Evolutionary conservation across 2,113 vertebrate genomes (phyloP).

Genomic region (Rhinopithecus roxellana): DNA sequence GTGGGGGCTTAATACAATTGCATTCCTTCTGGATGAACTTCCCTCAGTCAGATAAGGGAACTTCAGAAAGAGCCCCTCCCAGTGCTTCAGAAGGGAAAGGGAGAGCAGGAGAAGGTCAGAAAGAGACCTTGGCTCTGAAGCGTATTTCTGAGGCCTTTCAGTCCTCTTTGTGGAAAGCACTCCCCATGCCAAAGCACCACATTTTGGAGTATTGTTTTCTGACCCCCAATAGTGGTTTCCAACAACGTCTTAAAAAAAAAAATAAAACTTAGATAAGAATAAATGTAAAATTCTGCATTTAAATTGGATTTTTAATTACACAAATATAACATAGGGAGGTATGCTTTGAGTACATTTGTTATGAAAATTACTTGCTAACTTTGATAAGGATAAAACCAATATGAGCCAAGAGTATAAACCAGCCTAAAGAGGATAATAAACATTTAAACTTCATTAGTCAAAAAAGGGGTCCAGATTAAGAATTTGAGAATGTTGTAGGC

Average conservation of each 20-base stretch:
- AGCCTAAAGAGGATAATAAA: background rate
- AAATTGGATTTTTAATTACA: background rate
- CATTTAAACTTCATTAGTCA: background rate
- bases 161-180: background rate
- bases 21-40: background rate
- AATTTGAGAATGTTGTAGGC: background rate
- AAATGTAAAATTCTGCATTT: slow-evolving; percentile 1
- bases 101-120: background rate
- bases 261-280: background rate
- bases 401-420: background rate
- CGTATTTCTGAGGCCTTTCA: background rate
- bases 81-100: background rate
- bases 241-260: background rate
- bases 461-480: background rate
- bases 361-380: slow-evolving; percentile 29
- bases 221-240: background rate
- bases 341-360: background rate
- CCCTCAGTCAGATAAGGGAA: background rate
- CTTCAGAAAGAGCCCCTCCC: background rate
- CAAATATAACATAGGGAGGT: background rate
- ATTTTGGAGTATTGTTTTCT: background rate
- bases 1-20: background rate
- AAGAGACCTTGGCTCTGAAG: background rate
- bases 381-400: slow-evolving; percentile 15
- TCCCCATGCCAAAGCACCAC: background rate